Evolutionary conservation across 2,888 invertebrate genomes (phyloP).

Genomic region (Leptopterna dolabrata): DNA sequence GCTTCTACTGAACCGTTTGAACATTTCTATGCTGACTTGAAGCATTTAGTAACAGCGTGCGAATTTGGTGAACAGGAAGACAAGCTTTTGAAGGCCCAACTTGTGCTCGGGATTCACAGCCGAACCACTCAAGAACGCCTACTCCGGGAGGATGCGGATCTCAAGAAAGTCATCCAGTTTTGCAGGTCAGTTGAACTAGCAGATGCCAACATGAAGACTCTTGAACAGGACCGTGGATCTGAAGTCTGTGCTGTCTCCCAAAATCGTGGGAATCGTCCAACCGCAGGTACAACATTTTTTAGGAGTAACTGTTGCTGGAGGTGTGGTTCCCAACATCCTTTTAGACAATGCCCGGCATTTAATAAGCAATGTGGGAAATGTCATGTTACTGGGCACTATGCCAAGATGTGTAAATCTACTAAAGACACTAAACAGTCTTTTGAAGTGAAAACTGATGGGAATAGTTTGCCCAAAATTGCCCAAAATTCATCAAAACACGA

Average conservation of each 20-base stretch:
- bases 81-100: neutral
- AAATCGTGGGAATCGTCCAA: neutral
- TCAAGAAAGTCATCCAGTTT: neutral
- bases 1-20: constrained; percentile 54
- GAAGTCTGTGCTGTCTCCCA: neutral
- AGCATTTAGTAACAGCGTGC: neutral
- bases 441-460: neutral
- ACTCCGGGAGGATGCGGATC: neutral
- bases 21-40: constrained; percentile 53
- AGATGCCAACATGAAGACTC: neutral
- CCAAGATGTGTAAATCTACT: neutral
- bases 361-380: constrained; percentile 3
- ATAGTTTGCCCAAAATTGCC: neutral
- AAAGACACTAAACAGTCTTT: neutral
- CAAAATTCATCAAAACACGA: neutral
- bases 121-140: neutral
- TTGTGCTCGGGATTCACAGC: neutral
- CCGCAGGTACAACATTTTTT: neutral
- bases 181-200: neutral
- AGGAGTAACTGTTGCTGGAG: neutral
- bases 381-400: neutral
- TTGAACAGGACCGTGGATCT: neutral
- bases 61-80: neutral
- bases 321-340: neutral
- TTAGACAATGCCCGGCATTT: neutral